Evolutionary conservation across 2,113 vertebrate genomes (phyloP), one percentile per base, ranked within the genome.

Genomic region (Zosterops pallidus): DNA sequence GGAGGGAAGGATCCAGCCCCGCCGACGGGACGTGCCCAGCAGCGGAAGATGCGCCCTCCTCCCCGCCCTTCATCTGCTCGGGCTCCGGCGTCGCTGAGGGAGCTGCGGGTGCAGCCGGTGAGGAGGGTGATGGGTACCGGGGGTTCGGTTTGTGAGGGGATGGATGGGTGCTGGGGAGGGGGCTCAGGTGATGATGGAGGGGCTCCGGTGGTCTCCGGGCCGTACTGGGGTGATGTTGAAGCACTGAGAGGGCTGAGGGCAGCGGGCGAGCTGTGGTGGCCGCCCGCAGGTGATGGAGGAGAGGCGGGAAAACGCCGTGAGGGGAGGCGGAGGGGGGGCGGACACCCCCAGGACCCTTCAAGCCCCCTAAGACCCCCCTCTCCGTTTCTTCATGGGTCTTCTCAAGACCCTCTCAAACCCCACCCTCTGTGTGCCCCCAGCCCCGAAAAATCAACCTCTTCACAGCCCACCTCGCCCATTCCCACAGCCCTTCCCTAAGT

Each of bases 311-410:
- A 41, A 49, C 7, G 18, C 1, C n/a, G 64, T 50, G 65, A 59
- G 53, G 53, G 65, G 29, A 41, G n/a, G 17, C 3, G 52, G 13
- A 33, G 22, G 13, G 9, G 18, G 41, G 35, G 47, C 10, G 19
- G 24, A 28, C 69, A 25, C 8, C 21, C 44, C 12, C 35, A 14
- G 44, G 14, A 29, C 3, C 5, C 21, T 37, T 8, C 62, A 12
- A 37, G 33, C n/a, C 12, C 8, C 24, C 2, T 15, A 7, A 16
- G 12, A 4, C 9, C 9, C 8, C 14, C 3, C n/a, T 37, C n/a
- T 8, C 3, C 3, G 9, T 47, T 39, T 56, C 50, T 41, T 47
- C 12, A 9, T 23, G 39, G 33, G 6, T 2, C 3, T 31, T 31
- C 12, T 39, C 16, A 49, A 4, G 7, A 9, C 24, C 28, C 35